Conservation (phyloP, 2,888 invertebrate species). For the Erebia aethiops region DNA sequence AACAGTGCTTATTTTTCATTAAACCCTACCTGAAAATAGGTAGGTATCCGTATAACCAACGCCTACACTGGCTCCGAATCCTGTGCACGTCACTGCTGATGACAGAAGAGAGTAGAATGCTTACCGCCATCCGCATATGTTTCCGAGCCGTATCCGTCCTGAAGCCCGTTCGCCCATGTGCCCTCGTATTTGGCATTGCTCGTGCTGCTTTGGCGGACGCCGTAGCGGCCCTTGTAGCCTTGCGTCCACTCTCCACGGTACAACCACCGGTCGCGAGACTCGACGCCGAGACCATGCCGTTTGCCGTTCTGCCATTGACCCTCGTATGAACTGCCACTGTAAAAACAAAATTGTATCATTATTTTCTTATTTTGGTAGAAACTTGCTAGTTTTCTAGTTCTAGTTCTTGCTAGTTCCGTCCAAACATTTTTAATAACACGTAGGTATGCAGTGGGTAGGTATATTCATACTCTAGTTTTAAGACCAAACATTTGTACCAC, state of each 20-base stretch:
- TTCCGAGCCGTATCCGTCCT: slow-evolving; percentile 99
- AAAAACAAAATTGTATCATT: slow-evolving; percentile 49
- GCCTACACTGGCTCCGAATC: too few relatives aligned
- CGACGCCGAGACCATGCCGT: slow-evolving; percentile 98
- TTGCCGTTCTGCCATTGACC: slow-evolving; percentile 99
- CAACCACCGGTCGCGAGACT: slow-evolving; percentile 97
- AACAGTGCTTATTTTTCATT: too few relatives aligned
- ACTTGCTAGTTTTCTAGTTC: too few relatives aligned
- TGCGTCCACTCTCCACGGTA: slow-evolving; percentile 99
- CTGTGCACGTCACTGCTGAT: too few relatives aligned
- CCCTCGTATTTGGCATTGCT: slow-evolving; percentile 98
- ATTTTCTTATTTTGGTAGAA: not conserved
- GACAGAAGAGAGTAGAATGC: slow-evolving; percentile 53
- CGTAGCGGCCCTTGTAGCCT: slow-evolving; percentile 99
- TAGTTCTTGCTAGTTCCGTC: too few relatives aligned
- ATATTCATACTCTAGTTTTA: too few relatives aligned
- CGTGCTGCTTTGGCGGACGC: slow-evolving; percentile 96
- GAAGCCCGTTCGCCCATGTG: slow-evolving; percentile 99
- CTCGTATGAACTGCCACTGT: slow-evolving; percentile 96
- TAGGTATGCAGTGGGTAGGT: too few relatives aligned
- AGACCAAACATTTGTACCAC: too few relatives aligned
- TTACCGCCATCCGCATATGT: slow-evolving; percentile 99
- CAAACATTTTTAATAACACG: too few relatives aligned
- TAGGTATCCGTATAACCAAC: too few relatives aligned
- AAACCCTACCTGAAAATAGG: too few relatives aligned